Percentiles rank a stretch among this genome's conserved stretches.
These are phyloP conservation scores for Fregetta grallaria DNA, from an alignment of 2,113 vertebrate genomes.

Conservation along the genomic window DNA sequence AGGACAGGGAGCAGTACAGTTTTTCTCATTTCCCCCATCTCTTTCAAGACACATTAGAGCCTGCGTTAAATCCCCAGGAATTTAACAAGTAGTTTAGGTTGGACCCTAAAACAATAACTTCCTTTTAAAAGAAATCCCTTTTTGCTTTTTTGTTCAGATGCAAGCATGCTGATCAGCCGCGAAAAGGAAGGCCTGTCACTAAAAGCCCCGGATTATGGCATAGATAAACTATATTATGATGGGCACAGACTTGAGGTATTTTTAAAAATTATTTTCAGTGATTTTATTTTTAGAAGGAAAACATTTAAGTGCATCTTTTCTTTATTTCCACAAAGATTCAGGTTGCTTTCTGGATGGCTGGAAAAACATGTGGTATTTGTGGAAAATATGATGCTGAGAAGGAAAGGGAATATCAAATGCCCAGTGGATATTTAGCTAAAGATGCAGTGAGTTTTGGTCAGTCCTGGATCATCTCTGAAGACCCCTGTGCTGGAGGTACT, in stretches of 20 bases:
- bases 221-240: slow-evolving; percentile 55
- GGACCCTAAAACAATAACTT: not conserved
- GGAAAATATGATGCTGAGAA: slow-evolving; percentile 79
- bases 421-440: slow-evolving; percentile 67
- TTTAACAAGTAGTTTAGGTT: not conserved
- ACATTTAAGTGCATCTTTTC: not conserved
- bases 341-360: slow-evolving; percentile 80
- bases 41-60: not conserved
- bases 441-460: slow-evolving; percentile 74
- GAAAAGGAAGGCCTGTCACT: slow-evolving; percentile 45
- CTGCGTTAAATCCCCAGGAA: not conserved
- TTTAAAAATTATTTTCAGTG: not conserved
- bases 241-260: slow-evolving; percentile 40
- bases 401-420: slow-evolving; percentile 74
- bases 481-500: slow-evolving; percentile 71
- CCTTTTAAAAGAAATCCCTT: not conserved
- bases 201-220: slow-evolving; percentile 34
- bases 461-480: slow-evolving; percentile 78
- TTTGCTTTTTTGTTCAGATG: slow-evolving; percentile 12
- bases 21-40: not conserved
- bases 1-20: not conserved
- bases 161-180: not conserved
- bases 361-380: slow-evolving; percentile 81
- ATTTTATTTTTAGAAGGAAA: not conserved
- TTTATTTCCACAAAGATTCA: slow-evolving; percentile 67